Evolutionary conservation across 35 echinoderm and acorn worm genomes (phyloP).

Genomic region (Diadema setosum): DNA sequence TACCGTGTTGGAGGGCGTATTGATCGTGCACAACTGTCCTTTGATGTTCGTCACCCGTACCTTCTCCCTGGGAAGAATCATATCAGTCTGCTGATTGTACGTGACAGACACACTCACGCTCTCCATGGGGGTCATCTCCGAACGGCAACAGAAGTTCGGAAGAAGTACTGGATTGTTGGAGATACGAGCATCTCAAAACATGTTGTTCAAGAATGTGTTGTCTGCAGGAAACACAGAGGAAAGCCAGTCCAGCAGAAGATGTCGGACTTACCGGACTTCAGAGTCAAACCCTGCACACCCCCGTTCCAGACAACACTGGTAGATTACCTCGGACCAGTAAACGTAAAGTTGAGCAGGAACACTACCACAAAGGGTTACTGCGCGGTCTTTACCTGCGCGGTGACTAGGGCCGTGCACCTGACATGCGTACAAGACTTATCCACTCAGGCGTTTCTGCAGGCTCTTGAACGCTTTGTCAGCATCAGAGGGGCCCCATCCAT

Average conservation of each 20-base stretch:
- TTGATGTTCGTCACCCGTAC: conserved; percentile 48
- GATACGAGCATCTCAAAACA: conserved; percentile 19
- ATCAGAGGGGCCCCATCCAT: conserved; percentile 56
- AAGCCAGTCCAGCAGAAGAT: conserved; percentile 53
- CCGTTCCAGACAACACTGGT: conserved; percentile 61
- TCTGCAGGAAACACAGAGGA: conserved; percentile 43
- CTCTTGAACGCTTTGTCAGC: conserved; percentile 66
- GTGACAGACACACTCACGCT: conserved; percentile 49
- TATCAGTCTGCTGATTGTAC: conserved; percentile 64
- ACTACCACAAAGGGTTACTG: conserved; percentile 73
- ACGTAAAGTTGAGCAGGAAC: conserved; percentile 67
- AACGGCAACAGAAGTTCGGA: conserved; percentile 59
- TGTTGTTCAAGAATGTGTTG: conserved; percentile 40
- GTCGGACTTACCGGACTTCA: conserved; percentile 55
- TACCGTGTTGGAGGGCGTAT: conserved; percentile 66
- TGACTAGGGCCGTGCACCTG: conserved; percentile 62
- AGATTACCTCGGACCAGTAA: conserved; percentile 67
- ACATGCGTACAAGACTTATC: conserved; percentile 76
- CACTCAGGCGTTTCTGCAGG: conserved; percentile 56
- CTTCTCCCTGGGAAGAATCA: conserved; percentile 58
- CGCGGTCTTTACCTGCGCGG: conserved; percentile 64
- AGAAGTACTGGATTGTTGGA: conserved; percentile 40
- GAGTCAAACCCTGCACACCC: conserved; percentile 33
- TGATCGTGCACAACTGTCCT: conserved; percentile 18
- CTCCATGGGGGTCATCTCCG: conserved; percentile 55